Evolutionary conservation across 2,888 invertebrate species (phyloP), one percentile per base, ranked within the genome.

Genomic region (Lottia scabra): DNA sequence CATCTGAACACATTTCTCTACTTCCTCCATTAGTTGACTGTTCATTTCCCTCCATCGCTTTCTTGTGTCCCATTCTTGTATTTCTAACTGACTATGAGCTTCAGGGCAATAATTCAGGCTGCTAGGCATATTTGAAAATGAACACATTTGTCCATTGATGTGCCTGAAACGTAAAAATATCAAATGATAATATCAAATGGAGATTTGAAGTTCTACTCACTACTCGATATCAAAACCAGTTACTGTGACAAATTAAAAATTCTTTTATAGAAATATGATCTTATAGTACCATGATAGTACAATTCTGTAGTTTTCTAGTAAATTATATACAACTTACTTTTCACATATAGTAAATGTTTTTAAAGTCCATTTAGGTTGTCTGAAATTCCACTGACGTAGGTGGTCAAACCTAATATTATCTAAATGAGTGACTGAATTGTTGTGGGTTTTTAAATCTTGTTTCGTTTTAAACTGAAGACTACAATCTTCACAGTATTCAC

Each of bases 331-430:
- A 38, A 38, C 56, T 56, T 56, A 56, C 56, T 56, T 56, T 19
- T 19, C 10, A 56, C 56, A 56, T 23, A 56, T 0, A 10, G 19
- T 19, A 56, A 23, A 56, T 12, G 0, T 16, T 3, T 19, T 56
- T 1, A 56, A 56, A n/a, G 81, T 84, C 87, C 87, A 87, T 1
- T 87, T 87, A 23, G 88, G 88, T 68, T 87, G 87, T 56, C 88
- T 75, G 79, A 80, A 86, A 77, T 88, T 89, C 88, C 88, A 89
- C 81, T 87, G 87, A 67, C 85, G 86, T 63, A 88, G 87, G 45
- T 81, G 82, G 76, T 88, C 88, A 0, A 84, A 85, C 78, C 85
- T 85, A 13, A 88, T 84, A 69, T 88, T 88, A 70, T 83, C 81
- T 67, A 75, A 83, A 77, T 89, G 89, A 65, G 81, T 81, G 67